These are phyloP conservation scores for Drosophila cracens DNA, from an alignment of 2,888 invertebrate genomes.

Conservation along the genomic window DNA sequence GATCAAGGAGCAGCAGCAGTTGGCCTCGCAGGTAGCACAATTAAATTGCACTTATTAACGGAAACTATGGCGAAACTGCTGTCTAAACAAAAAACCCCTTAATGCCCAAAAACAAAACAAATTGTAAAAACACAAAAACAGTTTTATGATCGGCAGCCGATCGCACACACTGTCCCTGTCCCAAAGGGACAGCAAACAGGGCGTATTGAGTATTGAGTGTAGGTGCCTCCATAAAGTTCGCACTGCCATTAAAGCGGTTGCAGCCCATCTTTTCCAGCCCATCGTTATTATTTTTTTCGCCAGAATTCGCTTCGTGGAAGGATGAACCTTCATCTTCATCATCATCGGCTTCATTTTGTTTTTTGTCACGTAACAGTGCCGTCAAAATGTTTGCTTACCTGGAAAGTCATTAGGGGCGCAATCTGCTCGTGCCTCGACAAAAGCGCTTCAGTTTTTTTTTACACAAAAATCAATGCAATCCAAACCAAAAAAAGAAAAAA, in stretches of 20 bases:
- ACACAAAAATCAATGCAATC: constrained; percentile 13
- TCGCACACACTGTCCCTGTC: not conserved
- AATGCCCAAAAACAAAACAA: constrained; percentile 66
- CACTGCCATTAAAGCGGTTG: constrained; percentile 67
- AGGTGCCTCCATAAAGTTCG: constrained; percentile 63
- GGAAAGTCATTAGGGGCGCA: constrained; percentile 78
- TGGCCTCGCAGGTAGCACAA: constrained; percentile 45
- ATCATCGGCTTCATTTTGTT: constrained; percentile 22
- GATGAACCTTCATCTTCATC: not conserved
- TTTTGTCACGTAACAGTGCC: constrained; percentile 67
- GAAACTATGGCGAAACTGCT: constrained; percentile 27
- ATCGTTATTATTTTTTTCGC: constrained; percentile 26
- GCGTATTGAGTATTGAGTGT: constrained; percentile 26
- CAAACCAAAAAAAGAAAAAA: not conserved
- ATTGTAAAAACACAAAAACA: constrained; percentile 64
- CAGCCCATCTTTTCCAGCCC: constrained; percentile 53
- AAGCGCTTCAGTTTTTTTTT: constrained; percentile 15
- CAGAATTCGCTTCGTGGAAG: constrained; percentile 6
- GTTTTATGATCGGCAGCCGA: constrained; percentile 59
- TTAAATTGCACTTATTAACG: constrained; percentile 68
- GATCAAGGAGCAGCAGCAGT: constrained; percentile 22
- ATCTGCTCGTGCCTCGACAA: constrained; percentile 43
- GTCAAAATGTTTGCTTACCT: constrained; percentile 60
- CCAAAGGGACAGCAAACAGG: constrained; percentile 66
- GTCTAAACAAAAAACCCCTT: constrained; percentile 80